A percentile compares a stretch with the other conserved stretches of the same genome.
Conservation (phyloP, 2,888 invertebrate species). For the Mythimna ferrago region DNA sequence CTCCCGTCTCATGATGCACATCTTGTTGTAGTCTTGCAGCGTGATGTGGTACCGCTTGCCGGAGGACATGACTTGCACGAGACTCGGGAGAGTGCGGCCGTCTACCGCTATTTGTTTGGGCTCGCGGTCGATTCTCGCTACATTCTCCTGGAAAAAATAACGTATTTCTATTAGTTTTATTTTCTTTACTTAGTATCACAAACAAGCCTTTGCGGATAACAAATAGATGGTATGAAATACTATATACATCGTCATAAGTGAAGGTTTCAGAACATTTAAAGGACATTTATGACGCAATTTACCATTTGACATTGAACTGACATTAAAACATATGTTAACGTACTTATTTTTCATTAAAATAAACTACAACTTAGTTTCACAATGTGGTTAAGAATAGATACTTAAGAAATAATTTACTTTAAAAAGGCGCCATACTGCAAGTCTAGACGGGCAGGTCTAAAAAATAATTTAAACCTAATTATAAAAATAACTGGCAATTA, state of each 20-base stretch:
- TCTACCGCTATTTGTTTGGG: slow-evolving; percentile 91
- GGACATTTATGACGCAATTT: neutral
- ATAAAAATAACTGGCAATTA: too few relatives aligned
- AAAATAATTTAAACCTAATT: too few relatives aligned
- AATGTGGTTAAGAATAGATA: neutral
- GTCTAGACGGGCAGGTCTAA: too few relatives aligned
- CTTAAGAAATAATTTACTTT: too few relatives aligned
- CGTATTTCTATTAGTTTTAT: neutral
- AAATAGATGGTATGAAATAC: too few relatives aligned
- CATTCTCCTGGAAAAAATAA: slow-evolving; percentile 80
- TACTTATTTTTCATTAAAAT: slow-evolving; percentile 29
- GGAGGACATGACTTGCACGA: slow-evolving; percentile 94
- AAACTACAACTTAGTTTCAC: slow-evolving; percentile 1
- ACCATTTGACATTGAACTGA: slow-evolving; percentile 26
- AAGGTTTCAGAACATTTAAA: neutral
- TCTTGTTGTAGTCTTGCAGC: slow-evolving; percentile 94
- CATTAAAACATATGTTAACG: slow-evolving; percentile 6
- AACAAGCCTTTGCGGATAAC: too few relatives aligned
- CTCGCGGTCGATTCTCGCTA: slow-evolving; percentile 82
- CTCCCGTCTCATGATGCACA: slow-evolving; percentile 93
- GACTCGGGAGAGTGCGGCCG: slow-evolving; percentile 91
- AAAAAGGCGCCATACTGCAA: too few relatives aligned
- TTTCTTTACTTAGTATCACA: too few relatives aligned
- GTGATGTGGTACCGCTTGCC: slow-evolving; percentile 95
- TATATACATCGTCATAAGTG: too few relatives aligned